phyloP scores from a whole-genome alignment of 1,140 invertebrate genomes.

The Leptonema lineaticorne region DNA sequence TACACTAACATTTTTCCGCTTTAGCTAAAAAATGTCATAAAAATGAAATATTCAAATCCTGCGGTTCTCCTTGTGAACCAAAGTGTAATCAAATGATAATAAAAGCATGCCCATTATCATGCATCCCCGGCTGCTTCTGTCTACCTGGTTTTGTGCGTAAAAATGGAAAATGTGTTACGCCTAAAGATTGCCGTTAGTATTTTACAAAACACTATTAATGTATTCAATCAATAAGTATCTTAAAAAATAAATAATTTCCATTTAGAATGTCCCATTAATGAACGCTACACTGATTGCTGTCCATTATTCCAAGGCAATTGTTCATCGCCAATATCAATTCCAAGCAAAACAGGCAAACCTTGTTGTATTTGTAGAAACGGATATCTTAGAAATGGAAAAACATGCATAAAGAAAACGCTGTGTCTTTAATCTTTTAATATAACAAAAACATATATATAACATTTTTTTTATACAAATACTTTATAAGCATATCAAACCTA shows the following conservation, averaged over 20 bases:
- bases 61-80: neutral
- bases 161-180: constrained; percentile 16
- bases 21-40: neutral
- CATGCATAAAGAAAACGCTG: neutral
- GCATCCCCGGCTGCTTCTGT: constrained; percentile 27
- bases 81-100: neutral
- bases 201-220: neutral
- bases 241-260: neutral
- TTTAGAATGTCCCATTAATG: neutral
- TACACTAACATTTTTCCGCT: neutral
- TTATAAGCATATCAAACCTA: neutral
- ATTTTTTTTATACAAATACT: too few species aligned
- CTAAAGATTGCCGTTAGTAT: constrained; percentile 29
- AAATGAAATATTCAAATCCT: constrained; percentile 3
- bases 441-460: too few species aligned
- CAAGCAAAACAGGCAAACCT: neutral
- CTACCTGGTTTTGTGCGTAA: constrained; percentile 23
- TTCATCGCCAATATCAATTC: neutral
- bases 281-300: neutral
- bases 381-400: neutral
- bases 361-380: neutral
- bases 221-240: neutral
- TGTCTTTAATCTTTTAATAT: neutral
- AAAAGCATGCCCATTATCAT: neutral
- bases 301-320: neutral